A percentile compares a stretch with the other conserved stretches of the same genome.
phyloP scores from a whole-genome alignment of 2,888 invertebrate genomes.

The Apoderus coryli region DNA sequence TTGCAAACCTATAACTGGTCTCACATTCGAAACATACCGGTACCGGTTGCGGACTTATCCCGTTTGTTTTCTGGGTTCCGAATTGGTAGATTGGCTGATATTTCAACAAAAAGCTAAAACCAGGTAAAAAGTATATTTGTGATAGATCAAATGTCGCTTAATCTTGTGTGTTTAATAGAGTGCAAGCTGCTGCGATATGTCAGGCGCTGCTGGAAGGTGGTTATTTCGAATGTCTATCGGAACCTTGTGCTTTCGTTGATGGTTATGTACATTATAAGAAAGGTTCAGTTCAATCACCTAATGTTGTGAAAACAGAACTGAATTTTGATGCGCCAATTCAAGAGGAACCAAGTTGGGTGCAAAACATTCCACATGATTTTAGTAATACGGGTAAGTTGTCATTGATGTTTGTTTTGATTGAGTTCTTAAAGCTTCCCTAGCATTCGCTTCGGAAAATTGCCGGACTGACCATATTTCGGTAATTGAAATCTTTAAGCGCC shows the following conservation, averaged over 20 bases:
- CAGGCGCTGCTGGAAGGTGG: slow-evolving; percentile 64
- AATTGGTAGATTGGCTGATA: slow-evolving; percentile 73
- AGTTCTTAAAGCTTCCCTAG: too few relatives aligned
- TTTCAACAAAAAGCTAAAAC: slow-evolving; percentile 61
- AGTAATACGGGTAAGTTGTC: slow-evolving; percentile 24
- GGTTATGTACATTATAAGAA: slow-evolving; percentile 35
- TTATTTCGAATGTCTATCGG: slow-evolving; percentile 52
- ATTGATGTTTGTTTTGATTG: too few relatives aligned
- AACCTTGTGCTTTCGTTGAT: slow-evolving; percentile 37
- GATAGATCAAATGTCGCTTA: not conserved
- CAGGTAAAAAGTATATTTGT: slow-evolving; percentile 35
- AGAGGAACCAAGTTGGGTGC: slow-evolving; percentile 49
- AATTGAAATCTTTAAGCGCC: too few relatives aligned
- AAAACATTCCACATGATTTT: slow-evolving; percentile 27
- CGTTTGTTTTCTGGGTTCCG: slow-evolving; percentile 64
- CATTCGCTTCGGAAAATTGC: too few relatives aligned
- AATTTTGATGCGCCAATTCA: slow-evolving; percentile 30
- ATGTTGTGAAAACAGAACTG: slow-evolving; percentile 24
- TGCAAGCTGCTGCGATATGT: slow-evolving; percentile 63
- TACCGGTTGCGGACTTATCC: slow-evolving; percentile 59
- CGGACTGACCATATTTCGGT: too few relatives aligned
- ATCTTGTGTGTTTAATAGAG: slow-evolving; percentile 31
- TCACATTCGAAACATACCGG: slow-evolving; percentile 46
- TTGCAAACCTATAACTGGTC: slow-evolving; percentile 34
- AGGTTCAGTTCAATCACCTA: slow-evolving; percentile 27